Evolutionary conservation across 2,113 vertebrate genomes (phyloP).

Genomic region (Phalacrocorax brasilianus): DNA sequence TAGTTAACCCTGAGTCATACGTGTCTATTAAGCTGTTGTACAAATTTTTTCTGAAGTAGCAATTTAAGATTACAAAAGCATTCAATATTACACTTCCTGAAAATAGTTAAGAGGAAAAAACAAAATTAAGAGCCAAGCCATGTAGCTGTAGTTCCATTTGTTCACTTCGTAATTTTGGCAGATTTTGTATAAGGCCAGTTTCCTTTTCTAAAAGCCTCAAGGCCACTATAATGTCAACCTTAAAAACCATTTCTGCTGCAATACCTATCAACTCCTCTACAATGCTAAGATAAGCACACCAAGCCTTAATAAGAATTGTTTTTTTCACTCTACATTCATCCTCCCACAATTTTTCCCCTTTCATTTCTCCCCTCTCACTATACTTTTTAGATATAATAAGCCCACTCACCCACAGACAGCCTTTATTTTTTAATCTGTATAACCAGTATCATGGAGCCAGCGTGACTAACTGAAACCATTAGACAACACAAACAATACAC

Average conservation of each 20-base stretch:
- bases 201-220: neutral
- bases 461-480: neutral
- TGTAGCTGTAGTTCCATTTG: neutral
- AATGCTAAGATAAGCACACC: neutral
- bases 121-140: neutral
- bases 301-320: neutral
- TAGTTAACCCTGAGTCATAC: neutral
- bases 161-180: neutral
- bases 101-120: neutral
- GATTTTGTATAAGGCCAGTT: neutral
- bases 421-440: neutral
- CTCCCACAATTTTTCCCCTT: neutral
- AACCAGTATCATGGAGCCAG: neutral
- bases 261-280: neutral
- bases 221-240: neutral
- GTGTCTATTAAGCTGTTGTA: fast-evolving
- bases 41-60: neutral
- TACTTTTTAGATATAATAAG: neutral
- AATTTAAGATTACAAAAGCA: neutral
- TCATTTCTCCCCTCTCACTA: neutral
- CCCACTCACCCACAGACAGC: neutral
- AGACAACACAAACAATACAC: neutral
- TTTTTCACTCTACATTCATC: neutral
- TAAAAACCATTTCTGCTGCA: neutral
- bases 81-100: neutral